These are phyloP conservation scores for Pollenia amentaria DNA, from an alignment of 2,888 invertebrate genomes.

Conservation along the genomic window DNA sequence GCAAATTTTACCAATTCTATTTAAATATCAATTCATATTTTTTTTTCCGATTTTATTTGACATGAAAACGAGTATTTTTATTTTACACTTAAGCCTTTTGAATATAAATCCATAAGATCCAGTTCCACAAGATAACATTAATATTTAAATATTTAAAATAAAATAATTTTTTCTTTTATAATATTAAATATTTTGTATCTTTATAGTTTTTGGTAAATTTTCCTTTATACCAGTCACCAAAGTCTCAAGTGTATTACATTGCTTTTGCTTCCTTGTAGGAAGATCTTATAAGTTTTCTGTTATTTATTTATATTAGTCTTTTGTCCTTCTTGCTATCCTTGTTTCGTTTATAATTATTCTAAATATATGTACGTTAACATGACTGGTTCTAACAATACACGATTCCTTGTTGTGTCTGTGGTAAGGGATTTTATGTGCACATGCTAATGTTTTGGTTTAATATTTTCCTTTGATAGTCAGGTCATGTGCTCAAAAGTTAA, in stretches of 20 bases:
- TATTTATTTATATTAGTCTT: constrained; percentile 14
- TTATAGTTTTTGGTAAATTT: background rate
- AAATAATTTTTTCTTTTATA: too few relatives aligned
- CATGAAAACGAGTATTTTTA: too few relatives aligned
- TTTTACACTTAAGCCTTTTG: too few relatives aligned
- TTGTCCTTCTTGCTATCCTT: background rate
- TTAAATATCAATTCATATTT: background rate
- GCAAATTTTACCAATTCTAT: background rate
- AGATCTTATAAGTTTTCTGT: constrained; percentile 12
- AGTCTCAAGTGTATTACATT: constrained; percentile 13
- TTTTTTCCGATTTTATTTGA: too few relatives aligned
- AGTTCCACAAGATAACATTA: too few relatives aligned
- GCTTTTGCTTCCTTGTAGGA: background rate
- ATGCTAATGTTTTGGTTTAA: constrained; percentile 14
- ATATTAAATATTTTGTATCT: background rate
- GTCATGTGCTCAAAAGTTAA: constrained; percentile 56
- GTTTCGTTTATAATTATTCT: background rate
- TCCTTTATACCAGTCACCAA: background rate
- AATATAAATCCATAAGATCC: too few relatives aligned
- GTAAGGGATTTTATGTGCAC: background rate
- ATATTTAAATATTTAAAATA: too few relatives aligned
- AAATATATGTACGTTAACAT: too few relatives aligned
- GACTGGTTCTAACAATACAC: background rate
- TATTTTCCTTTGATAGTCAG: background rate
- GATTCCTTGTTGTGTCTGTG: constrained; percentile 16